Conservation (phyloP, 1,140 invertebrate genomes). For the Meloidogyne chitwoodi region DNA sequence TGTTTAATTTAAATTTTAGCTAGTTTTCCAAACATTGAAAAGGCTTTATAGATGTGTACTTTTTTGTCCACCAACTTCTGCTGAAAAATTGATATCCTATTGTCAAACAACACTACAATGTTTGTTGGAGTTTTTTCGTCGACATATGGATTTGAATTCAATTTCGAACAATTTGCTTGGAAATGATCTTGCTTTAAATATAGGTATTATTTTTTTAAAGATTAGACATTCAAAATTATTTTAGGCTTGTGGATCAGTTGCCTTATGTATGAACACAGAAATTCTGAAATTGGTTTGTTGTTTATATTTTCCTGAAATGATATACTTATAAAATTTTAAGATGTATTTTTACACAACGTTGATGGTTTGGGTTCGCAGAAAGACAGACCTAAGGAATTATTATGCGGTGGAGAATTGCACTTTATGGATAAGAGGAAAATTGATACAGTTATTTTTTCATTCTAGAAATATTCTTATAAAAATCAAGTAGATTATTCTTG, state of each 20-base stretch:
- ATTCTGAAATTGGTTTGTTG: slow-evolving; percentile 44
- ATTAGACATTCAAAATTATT: neutral
- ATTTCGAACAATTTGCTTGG: neutral
- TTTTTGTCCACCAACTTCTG: slow-evolving; percentile 24
- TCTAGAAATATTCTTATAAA: neutral
- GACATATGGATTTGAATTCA: neutral
- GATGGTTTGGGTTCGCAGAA: slow-evolving; percentile 23
- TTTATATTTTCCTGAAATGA: neutral
- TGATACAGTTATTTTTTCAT: neutral
- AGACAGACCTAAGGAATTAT: slow-evolving; percentile 21
- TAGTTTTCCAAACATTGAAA: slow-evolving; percentile 38
- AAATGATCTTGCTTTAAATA: neutral
- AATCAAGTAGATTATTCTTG: slow-evolving; percentile 23
- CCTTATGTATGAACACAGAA: slow-evolving; percentile 36
- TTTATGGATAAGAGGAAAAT: slow-evolving; percentile 23
- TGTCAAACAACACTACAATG: slow-evolving; percentile 22
- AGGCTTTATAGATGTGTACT: slow-evolving; percentile 39
- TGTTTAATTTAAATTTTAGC: slow-evolving; percentile 16
- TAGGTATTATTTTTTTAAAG: neutral
- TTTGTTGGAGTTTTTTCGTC: slow-evolving; percentile 15
- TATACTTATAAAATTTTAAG: slow-evolving; percentile 25
- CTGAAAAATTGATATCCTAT: slow-evolving; percentile 12
- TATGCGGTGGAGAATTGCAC: slow-evolving; percentile 47
- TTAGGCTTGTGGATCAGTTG: slow-evolving; percentile 42
- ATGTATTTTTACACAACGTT: slow-evolving; percentile 40